Evolutionary conservation across 1,140 invertebrate genomes (phyloP).

Genomic region (Ceratina japonica): DNA sequence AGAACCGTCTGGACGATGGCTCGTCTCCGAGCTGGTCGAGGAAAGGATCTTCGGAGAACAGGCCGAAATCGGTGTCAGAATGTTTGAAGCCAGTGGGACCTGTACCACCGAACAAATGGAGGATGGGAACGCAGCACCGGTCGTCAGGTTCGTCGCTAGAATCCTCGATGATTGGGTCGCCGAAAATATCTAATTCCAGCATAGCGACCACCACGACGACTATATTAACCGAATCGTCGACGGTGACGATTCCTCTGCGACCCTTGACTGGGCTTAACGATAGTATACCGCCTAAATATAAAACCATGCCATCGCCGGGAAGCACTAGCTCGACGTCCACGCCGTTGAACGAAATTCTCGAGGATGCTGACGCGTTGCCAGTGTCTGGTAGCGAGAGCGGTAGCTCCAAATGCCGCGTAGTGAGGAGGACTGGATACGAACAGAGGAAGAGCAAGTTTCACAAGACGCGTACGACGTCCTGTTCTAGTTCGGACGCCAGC

Average conservation of each 20-base stretch:
- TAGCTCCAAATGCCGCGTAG: constrained; percentile 66
- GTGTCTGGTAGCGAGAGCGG: constrained; percentile 15
- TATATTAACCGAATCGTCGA: constrained; percentile 81
- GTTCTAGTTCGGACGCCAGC: constrained; percentile 93
- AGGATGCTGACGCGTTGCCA: constrained; percentile 81
- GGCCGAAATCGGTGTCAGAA: constrained; percentile 67
- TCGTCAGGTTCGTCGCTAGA: constrained; percentile 41
- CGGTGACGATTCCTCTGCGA: constrained; percentile 80
- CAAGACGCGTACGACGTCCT: constrained; percentile 90
- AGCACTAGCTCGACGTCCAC: constrained; percentile 70
- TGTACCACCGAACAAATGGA: constrained; percentile 66
- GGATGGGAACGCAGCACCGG: constrained; percentile 65
- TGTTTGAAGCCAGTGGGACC: constrained; percentile 56
- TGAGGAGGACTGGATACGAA: constrained; percentile 79
- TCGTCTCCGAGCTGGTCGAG: constrained; percentile 45
- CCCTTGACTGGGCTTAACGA: constrained; percentile 74
- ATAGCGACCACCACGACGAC: constrained; percentile 59
- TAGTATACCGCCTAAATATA: constrained; percentile 78
- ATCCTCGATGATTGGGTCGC: constrained; percentile 57
- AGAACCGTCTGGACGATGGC: constrained; percentile 47
- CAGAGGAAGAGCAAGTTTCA: constrained; percentile 86
- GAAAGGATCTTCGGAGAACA: constrained; percentile 54
- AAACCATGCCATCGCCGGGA: constrained; percentile 81
- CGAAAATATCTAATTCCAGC: constrained; percentile 30
- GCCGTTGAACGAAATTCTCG: constrained; percentile 86